These are phyloP conservation scores for Hydropsyche betteni DNA, from an alignment of 2,888 invertebrate genomes.

Conservation along the genomic window DNA sequence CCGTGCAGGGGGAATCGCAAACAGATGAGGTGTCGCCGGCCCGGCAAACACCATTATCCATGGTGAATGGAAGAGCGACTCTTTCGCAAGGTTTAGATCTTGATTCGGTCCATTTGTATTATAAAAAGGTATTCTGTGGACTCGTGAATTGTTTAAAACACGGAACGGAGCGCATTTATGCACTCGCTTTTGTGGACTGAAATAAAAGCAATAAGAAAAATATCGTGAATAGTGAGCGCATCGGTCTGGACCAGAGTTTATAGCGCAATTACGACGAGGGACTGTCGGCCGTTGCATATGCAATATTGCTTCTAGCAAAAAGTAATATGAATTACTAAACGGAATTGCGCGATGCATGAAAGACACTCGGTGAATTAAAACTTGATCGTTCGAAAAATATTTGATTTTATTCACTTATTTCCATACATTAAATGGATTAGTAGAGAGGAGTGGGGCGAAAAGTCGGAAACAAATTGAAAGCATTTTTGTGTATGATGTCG, in stretches of 20 bases:
- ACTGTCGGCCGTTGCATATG: constrained; percentile 41
- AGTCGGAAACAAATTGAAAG: constrained; percentile 1
- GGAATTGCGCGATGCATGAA: not conserved
- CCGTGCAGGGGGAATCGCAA: constrained; percentile 11
- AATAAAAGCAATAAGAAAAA: constrained; percentile 22
- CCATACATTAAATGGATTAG: too few species aligned
- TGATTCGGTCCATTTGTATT: too few species aligned
- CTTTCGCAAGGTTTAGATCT: not conserved
- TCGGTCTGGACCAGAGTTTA: constrained; percentile 39
- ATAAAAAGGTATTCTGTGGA: not conserved
- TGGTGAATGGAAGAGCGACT: constrained; percentile 13
- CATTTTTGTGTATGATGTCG: constrained; percentile 12
- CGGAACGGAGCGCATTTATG: not conserved
- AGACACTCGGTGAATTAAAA: too few species aligned
- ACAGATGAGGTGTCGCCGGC: constrained; percentile 25
- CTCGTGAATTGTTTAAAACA: constrained; percentile 15
- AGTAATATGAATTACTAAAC: constrained; percentile 21
- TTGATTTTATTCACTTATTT: too few species aligned
- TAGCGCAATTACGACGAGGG: constrained; percentile 44
- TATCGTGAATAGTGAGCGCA: constrained; percentile 34
- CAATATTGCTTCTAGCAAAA: constrained; percentile 6
- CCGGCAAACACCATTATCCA: constrained; percentile 42
- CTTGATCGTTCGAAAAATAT: too few species aligned
- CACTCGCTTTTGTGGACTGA: not conserved
- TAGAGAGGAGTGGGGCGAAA: too few species aligned